Conservation (phyloP, 2,888 invertebrate species). For the Aphrophora alni region DNA sequence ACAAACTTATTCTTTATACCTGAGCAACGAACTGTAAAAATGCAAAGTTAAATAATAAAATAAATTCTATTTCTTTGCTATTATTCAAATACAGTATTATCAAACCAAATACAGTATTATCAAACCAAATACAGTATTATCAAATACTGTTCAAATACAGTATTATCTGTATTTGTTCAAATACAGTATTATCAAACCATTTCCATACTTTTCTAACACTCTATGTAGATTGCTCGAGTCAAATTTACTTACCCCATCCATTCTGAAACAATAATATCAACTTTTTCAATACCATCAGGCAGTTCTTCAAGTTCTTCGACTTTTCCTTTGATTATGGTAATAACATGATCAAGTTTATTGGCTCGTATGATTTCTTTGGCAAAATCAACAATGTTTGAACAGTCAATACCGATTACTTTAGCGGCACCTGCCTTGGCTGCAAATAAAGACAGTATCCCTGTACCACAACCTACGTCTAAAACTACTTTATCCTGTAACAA, state of each 20-base stretch:
- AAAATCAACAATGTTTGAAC: slow-evolving; percentile 98
- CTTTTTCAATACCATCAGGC: slow-evolving; percentile 74
- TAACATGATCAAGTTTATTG: slow-evolving; percentile 77
- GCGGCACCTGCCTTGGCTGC: slow-evolving; percentile 98
- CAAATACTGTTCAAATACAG: too few species aligned
- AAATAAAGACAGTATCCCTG: slow-evolving; percentile 99
- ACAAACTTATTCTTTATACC: too few species aligned
- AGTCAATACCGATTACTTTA: slow-evolving; percentile 95
- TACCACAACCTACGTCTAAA: slow-evolving; percentile 97
- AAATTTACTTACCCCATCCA: slow-evolving; percentile 66
- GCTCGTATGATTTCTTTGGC: slow-evolving; percentile 92
- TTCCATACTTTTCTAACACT: too few species aligned
- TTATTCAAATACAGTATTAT: too few species aligned
- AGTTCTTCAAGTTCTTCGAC: slow-evolving; percentile 29
- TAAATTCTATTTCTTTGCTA: too few species aligned
- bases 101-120: too few species aligned
- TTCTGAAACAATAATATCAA: slow-evolving; percentile 88
- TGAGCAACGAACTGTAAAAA: too few species aligned
- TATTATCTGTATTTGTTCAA: too few species aligned
- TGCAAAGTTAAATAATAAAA: too few species aligned
- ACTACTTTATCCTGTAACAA: slow-evolving; percentile 71
- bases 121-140: too few species aligned
- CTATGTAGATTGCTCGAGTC: too few species aligned
- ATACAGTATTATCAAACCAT: too few species aligned
- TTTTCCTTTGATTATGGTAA: slow-evolving; percentile 86